A percentile compares a stretch with the other conserved stretches of the same genome.
Evolutionary conservation across 2,888 invertebrate species (phyloP).

Genomic region (Apoda limacodes): DNA sequence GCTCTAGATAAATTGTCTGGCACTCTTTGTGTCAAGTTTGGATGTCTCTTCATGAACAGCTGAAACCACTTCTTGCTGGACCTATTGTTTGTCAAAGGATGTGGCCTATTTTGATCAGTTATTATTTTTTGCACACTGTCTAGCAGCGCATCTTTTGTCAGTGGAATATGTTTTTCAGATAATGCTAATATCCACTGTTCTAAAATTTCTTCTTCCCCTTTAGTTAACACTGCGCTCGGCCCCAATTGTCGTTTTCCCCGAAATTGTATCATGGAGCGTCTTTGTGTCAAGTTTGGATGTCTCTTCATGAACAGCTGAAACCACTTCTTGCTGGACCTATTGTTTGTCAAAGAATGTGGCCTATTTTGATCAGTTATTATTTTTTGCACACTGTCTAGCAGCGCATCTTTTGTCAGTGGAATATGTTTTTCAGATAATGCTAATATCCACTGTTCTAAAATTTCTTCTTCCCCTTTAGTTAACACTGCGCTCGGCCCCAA

Average conservation of each 20-base stretch:
- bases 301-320: slow-evolving; percentile 17
- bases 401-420: slow-evolving; percentile 8
- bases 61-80: slow-evolving; percentile 19
- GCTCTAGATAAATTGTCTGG: slow-evolving; percentile 16
- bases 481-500: slow-evolving; percentile 16
- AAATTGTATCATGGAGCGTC: slow-evolving; percentile 12
- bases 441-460: slow-evolving; percentile 17
- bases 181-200: slow-evolving; percentile 16
- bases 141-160: slow-evolving; percentile 16
- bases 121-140: slow-evolving; percentile 22
- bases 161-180: slow-evolving; percentile 14
- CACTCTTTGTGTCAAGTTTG: slow-evolving; percentile 9
- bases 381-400: slow-evolving; percentile 21
- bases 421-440: slow-evolving; percentile 12
- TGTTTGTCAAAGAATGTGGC: slow-evolving; percentile 18
- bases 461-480: slow-evolving; percentile 10
- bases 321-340: slow-evolving; percentile 18
- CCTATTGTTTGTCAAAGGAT: slow-evolving; percentile 18
- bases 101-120: slow-evolving; percentile 14
- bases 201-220: slow-evolving; percentile 13
- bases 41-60: slow-evolving; percentile 16
- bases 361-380: slow-evolving; percentile 18
- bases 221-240: slow-evolving; percentile 11
- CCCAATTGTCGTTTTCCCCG: slow-evolving; percentile 17
- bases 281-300: slow-evolving; percentile 11